Evolutionary conservation across 2,113 vertebrate genomes (phyloP), one percentile per base, ranked within the genome.

Genomic region (Brachyhypopomus gauderio): DNA sequence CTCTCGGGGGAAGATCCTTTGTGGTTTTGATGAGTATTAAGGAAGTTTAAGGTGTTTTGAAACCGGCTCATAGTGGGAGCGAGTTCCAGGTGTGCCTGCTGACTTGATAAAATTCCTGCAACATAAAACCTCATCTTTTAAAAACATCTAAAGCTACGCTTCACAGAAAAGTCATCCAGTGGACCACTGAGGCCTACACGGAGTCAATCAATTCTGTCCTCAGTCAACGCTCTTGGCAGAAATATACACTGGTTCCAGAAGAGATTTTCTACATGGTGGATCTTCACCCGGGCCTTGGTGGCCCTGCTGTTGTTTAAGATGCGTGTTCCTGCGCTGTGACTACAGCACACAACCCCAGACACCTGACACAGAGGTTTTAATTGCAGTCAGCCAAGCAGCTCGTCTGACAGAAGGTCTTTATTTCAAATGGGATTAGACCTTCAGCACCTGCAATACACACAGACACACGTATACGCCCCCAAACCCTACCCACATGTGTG

Each of bases 301-400:
- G 66, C 59, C 67, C 69, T 82, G 60, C 58, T 82, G 38, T n/a
- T n/a, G n/a, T n/a, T n/a, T n/a, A n/a, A 70, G 19, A 58, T 8
- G 0, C 45, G 41, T 48, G 63, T 48, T 77, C 34, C 56, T 48
- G n/a, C n/a, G n/a, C n/a, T n/a, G 74, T 80, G 75, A 73, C 76
- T 81, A 38, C 11, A 84, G 78, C 48, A 77, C 34, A 78, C 80
- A 80, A 70, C 62, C 77, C 73, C 48, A 72, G 58, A 52, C 63
- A 22, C 34, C 14, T 69, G 75, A 79, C 84, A 79, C 55, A 83
- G 85, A 89, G 87, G 82, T 83, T 90, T 90, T 87, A 86, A 87
- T 88, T 85, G 83, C 82, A 86, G 82, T 16, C 52, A 85, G 83
- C 67, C 78, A 76, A 80, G 75, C 84, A 80, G 82, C 81, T 58